phyloP scores from a whole-genome alignment of 2,888 invertebrate genomes.

The Cryptocheilus praepositus region DNA sequence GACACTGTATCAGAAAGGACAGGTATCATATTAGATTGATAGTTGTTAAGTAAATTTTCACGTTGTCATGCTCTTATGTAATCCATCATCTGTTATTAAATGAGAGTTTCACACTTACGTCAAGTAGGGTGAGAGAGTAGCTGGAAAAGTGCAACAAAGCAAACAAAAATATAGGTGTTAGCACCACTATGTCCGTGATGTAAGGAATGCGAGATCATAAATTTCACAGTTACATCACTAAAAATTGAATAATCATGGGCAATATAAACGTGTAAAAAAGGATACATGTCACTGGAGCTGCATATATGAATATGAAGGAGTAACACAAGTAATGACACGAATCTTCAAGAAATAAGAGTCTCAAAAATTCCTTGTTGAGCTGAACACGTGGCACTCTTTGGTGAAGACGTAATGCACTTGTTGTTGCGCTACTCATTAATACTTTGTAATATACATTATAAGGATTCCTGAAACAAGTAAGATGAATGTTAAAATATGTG shows the following conservation, averaged over 20 bases:
- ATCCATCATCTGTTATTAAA: conserved; percentile 7
- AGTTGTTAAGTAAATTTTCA: conserved; percentile 24
- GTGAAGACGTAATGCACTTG: conserved; percentile 95
- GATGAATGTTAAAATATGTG: conserved; percentile 14
- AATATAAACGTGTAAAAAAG: conserved; percentile 75
- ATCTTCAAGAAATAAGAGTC: conserved; percentile 88
- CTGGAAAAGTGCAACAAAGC: conserved; percentile 94
- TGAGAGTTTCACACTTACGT: conserved; percentile 83
- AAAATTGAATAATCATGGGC: too few relatives aligned
- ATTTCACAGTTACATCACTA: conserved; percentile 1
- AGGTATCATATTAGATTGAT: conserved; percentile 9
- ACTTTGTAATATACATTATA: conserved; percentile 93
- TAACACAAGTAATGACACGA: conserved; percentile 98
- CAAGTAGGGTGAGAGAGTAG: conserved; percentile 91
- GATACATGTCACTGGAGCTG: conserved; percentile 92
- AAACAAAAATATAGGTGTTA: conserved; percentile 94
- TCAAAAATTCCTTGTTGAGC: conserved; percentile 89
- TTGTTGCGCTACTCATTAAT: conserved; percentile 94
- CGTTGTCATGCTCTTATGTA: conserved; percentile 10
- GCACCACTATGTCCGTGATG: conserved; percentile 81
- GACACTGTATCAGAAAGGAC: conserved; percentile 78
- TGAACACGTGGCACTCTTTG: conserved; percentile 92
- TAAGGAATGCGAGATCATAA: conserved; percentile 28
- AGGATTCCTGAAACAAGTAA: conserved; percentile 77
- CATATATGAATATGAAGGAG: conserved; percentile 95